Conservation (phyloP, 2,888 invertebrate genomes). For the Graphium colonna region DNA sequence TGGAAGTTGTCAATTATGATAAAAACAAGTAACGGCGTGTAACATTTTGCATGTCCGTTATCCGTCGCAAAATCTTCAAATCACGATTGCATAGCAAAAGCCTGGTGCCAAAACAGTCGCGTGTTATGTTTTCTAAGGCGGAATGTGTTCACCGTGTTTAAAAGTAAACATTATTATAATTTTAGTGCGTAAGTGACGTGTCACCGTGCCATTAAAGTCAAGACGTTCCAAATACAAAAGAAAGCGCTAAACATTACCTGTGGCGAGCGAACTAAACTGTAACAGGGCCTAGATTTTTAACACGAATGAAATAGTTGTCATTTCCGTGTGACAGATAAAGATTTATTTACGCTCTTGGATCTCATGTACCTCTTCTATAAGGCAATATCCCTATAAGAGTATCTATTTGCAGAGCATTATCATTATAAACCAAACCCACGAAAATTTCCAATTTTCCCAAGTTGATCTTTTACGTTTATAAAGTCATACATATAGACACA, state of each 20-base stretch:
- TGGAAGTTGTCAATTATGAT: not conserved
- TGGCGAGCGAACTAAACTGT: too few relatives aligned
- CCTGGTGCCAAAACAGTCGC: not conserved
- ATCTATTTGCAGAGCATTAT: too few relatives aligned
- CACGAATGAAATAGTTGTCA: too few relatives aligned
- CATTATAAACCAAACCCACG: too few relatives aligned
- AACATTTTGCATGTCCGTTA: constrained; percentile 10
- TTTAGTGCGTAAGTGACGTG: not conserved
- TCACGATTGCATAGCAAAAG: constrained; percentile 7
- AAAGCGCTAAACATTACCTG: not conserved
- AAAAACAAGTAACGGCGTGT: not conserved
- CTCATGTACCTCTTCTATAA: too few relatives aligned
- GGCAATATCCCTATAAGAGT: too few relatives aligned
- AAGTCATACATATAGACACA: too few relatives aligned
- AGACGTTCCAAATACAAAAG: not conserved
- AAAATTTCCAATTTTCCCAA: too few relatives aligned
- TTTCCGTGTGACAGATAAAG: too few relatives aligned
- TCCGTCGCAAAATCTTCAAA: constrained; percentile 8
- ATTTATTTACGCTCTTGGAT: too few relatives aligned
- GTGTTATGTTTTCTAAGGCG: constrained; percentile 5
- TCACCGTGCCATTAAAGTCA: not conserved
- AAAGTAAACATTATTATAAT: not conserved
- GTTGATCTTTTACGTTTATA: too few relatives aligned
- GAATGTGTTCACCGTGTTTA: constrained; percentile 6
- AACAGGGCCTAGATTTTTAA: too few relatives aligned